Base-by-base conservation (phyloP, 2,797 vertebrate species). In the Gila robusta region DNA sequence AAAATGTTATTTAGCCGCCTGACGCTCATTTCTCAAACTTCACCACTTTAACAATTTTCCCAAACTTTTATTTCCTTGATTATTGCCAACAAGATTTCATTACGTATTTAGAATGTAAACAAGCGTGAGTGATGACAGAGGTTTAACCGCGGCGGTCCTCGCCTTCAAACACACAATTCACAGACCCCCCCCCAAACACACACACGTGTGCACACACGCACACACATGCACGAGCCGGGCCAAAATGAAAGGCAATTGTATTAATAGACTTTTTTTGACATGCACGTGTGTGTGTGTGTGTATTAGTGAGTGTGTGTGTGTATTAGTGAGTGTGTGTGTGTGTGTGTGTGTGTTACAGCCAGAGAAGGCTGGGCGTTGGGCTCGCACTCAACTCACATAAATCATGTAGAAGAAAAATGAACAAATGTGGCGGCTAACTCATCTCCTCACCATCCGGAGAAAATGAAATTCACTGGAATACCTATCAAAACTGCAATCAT, bases 21-120 rank as follows among this genome's bases (percentile, higher is more conserved):
- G 95, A 94, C 95, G 95, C 97, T 98, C 98, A 98, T 99, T 98
- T 98, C 98, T 99, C 98, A 99, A 99, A 99, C 98, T 98, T 98
- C 97, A 97, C 98, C 97, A 98, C 97, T 98, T 98, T 99, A 97
- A 98, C 97, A 98, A 98, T 98, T 98, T 97, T 95, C 97, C 97
- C 97, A 98, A 99, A 99, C 98, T 98, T 99, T 99, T 98, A 99
- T 99, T 99, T 97, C 97, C 97, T 97, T 99, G 97, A 99, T 98
- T 99, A 99, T 99, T 97, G 97, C 97, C 97, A 98, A 98, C 98
- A 98, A 99, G 98, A 98, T 99, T 99, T 99, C 98, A 99, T 99
- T 99, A 99, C 96, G 96, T 97, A 99, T 99, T 99, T 99, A 97
- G 97, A 99, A 98, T 99, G 98, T 98, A 99, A 99, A 99, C 98